Percentiles rank a stretch among this genome's conserved stretches.
phyloP scores from a whole-genome alignment of 2,797 vertebrate species.

The Phoebastria nigripes region DNA sequence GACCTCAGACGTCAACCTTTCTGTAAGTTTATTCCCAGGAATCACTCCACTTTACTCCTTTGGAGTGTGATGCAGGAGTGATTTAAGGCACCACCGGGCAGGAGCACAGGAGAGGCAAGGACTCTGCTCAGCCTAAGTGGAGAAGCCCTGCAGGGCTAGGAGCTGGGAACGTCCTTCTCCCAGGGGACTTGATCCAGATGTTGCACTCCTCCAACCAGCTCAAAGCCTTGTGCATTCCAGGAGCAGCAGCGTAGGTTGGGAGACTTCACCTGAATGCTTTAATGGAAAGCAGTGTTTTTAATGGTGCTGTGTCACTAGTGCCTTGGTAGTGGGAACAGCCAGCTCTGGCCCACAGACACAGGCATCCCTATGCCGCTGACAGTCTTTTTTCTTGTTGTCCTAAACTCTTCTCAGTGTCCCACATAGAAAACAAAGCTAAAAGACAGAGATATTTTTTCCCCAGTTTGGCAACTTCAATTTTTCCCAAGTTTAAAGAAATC shows the following conservation, averaged over 20 bases:
- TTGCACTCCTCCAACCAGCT: background rate
- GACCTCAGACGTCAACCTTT: background rate
- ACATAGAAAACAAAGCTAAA: background rate
- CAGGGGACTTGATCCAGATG: background rate
- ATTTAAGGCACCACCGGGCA: background rate
- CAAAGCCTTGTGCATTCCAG: background rate
- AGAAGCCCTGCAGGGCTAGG: background rate
- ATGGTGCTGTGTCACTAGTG: background rate
- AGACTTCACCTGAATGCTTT: background rate
- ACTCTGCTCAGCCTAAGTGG: fast-evolving
- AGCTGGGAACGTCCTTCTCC: background rate
- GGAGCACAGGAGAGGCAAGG: background rate
- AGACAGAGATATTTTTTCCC: fast-evolving
- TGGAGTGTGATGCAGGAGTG: background rate
- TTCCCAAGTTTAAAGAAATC: background rate
- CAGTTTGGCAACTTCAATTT: background rate
- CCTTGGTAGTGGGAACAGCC: background rate
- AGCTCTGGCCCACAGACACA: background rate
- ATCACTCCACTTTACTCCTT: background rate
- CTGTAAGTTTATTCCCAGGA: background rate
- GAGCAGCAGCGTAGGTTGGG: background rate
- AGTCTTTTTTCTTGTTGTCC: background rate
- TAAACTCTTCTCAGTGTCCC: background rate
- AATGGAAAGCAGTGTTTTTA: background rate
- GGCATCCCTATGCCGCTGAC: background rate